Evolutionary conservation across 2,888 invertebrate genomes (phyloP).

Genomic region (Drosophila histrio): DNA sequence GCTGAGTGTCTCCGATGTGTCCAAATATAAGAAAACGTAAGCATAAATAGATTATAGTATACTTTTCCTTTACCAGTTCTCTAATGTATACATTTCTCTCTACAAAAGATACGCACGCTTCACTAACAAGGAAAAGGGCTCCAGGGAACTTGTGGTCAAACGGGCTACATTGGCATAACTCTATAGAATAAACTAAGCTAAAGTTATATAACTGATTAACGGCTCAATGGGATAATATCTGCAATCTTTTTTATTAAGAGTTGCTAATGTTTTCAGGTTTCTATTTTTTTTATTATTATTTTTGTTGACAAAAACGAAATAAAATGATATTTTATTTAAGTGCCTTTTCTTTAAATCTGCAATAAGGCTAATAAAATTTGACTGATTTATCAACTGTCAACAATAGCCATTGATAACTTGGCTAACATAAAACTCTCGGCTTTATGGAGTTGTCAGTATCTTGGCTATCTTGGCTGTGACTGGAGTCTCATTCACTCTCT

Average conservation of each 20-base stretch:
- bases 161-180: conserved; percentile 87
- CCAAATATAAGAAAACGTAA: conserved; percentile 91
- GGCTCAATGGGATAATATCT: conserved; percentile 8
- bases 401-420: too few relatives aligned
- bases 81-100: background rate
- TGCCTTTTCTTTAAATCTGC: background rate
- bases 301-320: conserved; percentile 55
- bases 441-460: too few relatives aligned
- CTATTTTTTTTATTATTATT: conserved; percentile 31
- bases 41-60: conserved; percentile 64
- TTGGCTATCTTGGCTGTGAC: too few relatives aligned
- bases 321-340: conserved; percentile 2
- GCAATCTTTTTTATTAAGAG: conserved; percentile 6
- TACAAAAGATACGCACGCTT: conserved; percentile 87
- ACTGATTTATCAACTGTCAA: too few relatives aligned
- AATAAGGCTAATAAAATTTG: too few relatives aligned
- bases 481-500: too few relatives aligned
- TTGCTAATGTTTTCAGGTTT: conserved; percentile 13
- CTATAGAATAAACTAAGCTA: conserved; percentile 48
- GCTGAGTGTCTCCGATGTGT: conserved; percentile 88
- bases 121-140: conserved; percentile 86
- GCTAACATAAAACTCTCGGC: too few relatives aligned
- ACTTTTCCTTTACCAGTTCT: background rate
- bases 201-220: conserved; percentile 12
- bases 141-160: conserved; percentile 85